phyloP scores from a whole-genome alignment of 2,888 invertebrate species.

The Trichogramma dendrolimi region DNA sequence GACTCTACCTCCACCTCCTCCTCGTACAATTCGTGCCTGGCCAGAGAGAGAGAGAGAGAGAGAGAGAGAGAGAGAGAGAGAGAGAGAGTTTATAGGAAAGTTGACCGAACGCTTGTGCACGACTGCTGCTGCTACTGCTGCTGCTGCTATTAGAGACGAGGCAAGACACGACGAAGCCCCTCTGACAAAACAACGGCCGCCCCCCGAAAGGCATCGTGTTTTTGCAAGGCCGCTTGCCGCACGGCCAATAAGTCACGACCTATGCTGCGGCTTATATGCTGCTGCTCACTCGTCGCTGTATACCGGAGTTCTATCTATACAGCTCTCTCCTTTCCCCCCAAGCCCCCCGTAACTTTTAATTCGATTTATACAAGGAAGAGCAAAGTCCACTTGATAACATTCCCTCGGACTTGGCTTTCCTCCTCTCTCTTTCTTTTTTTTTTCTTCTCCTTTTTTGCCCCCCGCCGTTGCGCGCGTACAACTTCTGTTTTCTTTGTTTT shows the following conservation, averaged over 20 bases:
- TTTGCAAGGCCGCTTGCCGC: conserved; percentile 1
- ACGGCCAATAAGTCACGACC: conserved; percentile 35
- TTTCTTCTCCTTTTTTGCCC: conserved; percentile 13
- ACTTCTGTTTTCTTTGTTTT: not conserved
- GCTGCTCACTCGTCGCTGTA: not conserved
- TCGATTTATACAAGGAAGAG: conserved; percentile 18
- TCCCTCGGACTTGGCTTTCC: conserved; percentile 11
- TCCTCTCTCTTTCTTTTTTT: conserved; percentile 2
- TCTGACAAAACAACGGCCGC: not conserved
- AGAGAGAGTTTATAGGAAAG: not conserved
- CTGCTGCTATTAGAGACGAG: not conserved
- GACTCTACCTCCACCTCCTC: no score
- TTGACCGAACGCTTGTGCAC: not conserved
- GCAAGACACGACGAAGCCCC: not conserved
- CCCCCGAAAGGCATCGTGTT: not conserved
- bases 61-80: no score
- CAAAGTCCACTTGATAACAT: conserved; percentile 22
- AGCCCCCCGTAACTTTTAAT: conserved; percentile 18
- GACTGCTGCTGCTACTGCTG: not conserved
- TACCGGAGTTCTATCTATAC: conserved; percentile 16
- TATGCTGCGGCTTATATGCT: conserved; percentile 8
- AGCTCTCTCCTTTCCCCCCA: not conserved
- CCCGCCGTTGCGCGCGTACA: not conserved
- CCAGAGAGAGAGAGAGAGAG: not conserved
- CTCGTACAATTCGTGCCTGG: no score